A percentile compares a stretch with the other conserved stretches of the same genome.
Evolutionary conservation across 2,888 invertebrate genomes (phyloP).

Genomic region (Stenchaetothrips biformis): DNA sequence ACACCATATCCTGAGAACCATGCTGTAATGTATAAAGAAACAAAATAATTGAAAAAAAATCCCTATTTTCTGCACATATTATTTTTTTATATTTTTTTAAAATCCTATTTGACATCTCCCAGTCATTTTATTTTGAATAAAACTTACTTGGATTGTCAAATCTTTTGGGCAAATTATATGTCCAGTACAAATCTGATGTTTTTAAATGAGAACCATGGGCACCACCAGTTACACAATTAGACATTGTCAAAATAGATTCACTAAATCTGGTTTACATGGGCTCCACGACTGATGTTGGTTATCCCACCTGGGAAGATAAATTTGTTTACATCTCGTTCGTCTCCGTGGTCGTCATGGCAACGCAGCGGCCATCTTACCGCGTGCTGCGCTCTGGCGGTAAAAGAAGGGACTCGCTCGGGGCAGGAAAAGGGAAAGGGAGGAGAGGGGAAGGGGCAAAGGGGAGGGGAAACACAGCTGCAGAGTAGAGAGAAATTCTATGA

Average conservation of each 20-base stretch:
- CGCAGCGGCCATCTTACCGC: neutral
- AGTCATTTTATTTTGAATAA: neutral
- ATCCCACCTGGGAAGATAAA: neutral
- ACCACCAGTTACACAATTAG: neutral
- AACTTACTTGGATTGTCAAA: conserved; percentile 11
- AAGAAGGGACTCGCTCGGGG: neutral
- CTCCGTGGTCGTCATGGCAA: neutral
- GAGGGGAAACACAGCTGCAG: neutral
- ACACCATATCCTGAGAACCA: neutral
- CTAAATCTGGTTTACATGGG: no score
- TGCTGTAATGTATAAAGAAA: neutral
- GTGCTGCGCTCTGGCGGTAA: neutral
- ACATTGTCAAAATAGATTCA: neutral
- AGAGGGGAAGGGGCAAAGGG: neutral
- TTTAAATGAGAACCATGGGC: neutral
- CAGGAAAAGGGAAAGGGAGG: neutral
- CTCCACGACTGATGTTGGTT: no score
- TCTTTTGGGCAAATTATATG: conserved; percentile 7
- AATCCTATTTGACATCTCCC: no score
- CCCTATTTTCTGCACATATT: no score
- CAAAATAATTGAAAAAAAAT: no score
- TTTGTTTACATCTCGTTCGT: neutral
- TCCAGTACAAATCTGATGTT: conserved; percentile 3
- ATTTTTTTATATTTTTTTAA: no score
- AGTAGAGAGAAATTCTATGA: neutral